Evolutionary conservation across 2,797 vertebrate genomes (phyloP).

Genomic region (Enteromius unitaeniatus): DNA sequence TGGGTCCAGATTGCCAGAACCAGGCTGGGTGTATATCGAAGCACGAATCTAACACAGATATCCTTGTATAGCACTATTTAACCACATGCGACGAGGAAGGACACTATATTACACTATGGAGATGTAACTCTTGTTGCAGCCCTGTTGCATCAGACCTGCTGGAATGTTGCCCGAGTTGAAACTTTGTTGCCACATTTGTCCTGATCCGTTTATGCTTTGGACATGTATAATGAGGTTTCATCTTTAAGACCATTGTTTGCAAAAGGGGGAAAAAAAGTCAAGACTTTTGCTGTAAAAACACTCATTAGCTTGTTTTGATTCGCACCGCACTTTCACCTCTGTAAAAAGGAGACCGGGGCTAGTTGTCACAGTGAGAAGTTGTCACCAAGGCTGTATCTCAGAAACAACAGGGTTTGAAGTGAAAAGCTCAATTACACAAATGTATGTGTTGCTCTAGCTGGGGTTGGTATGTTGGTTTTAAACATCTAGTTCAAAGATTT

Average conservation of each 20-base stretch:
- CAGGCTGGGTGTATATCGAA: neutral
- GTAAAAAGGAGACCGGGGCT: neutral
- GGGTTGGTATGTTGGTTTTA: conserved; percentile 4
- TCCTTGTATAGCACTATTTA: conserved; percentile 72
- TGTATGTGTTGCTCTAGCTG: neutral
- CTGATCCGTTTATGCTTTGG: conserved; percentile 51
- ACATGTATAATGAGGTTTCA: conserved; percentile 58
- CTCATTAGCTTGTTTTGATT: conserved; percentile 33
- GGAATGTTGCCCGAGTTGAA: conserved; percentile 76
- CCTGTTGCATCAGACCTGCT: conserved; percentile 86
- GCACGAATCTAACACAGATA: conserved; percentile 8
- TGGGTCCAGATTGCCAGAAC: conserved; percentile 16
- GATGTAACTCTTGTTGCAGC: conserved; percentile 82
- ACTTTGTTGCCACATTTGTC: conserved; percentile 72
- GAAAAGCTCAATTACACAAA: neutral
- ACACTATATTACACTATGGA: conserved; percentile 74
- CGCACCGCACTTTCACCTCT: neutral
- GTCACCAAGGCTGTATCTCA: neutral
- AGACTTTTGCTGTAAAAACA: conserved; percentile 12
- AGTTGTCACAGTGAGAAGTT: conserved; percentile 27
- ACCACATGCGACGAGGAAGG: conserved; percentile 74
- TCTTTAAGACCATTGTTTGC: conserved; percentile 55
- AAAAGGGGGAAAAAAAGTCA: neutral
- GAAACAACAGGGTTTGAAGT: conserved; percentile 16
- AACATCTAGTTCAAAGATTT: conserved; percentile 9